Evolutionary conservation across 2,797 vertebrate species (phyloP).

Genomic region (Percopsis omiscomaycus): DNA sequence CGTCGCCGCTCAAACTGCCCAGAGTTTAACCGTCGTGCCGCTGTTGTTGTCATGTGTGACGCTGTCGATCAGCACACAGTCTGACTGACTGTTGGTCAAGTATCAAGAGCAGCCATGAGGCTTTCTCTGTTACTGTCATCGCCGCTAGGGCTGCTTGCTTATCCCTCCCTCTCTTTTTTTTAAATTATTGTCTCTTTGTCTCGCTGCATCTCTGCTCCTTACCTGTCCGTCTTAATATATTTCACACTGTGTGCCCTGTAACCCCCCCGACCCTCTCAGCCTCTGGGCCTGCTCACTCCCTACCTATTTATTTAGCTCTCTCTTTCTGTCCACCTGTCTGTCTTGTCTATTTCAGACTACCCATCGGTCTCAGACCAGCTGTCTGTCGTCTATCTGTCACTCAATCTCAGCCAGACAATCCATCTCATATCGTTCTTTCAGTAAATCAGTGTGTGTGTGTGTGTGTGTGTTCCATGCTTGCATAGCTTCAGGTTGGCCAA

Average conservation of each 20-base stretch:
- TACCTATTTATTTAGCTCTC: not conserved
- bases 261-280: not conserved
- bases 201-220: conserved; percentile 5
- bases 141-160: not conserved
- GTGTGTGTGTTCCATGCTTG: conserved; percentile 59
- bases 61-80: too few species aligned
- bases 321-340: conserved; percentile 18
- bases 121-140: not conserved
- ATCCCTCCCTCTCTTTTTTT: not conserved
- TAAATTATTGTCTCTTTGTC: conserved; percentile 24
- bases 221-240: conserved; percentile 31
- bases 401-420: not conserved
- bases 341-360: conserved; percentile 5
- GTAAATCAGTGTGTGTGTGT: not conserved
- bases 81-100: too few species aligned
- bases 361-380: not conserved
- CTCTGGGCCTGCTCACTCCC: conserved; percentile 13
- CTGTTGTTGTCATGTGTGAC: too few species aligned
- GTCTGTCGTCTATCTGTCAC: conserved; percentile 25
- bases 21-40: too few species aligned
- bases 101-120: not conserved
- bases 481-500: conserved; percentile 70
- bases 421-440: conserved; percentile 12
- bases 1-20: too few species aligned
- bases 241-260: conserved; percentile 20